A percentile compares a stretch with the other conserved stretches of the same genome.
Evolutionary conservation across 2,113 vertebrate genomes (phyloP).

Genomic region (Dromiciops gliroides): DNA sequence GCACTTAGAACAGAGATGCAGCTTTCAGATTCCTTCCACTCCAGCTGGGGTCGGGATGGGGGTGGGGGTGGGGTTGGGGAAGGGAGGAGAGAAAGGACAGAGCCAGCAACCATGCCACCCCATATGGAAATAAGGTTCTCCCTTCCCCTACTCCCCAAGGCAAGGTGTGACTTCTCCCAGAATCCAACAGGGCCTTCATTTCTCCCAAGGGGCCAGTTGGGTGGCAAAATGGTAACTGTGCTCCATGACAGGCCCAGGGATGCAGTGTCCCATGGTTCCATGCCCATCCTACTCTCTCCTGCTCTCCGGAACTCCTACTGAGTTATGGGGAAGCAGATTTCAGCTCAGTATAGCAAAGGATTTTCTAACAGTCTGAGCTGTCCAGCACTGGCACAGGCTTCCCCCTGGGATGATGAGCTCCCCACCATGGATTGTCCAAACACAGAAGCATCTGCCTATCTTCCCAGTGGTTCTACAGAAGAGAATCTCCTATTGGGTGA

Average conservation of each 20-base stretch:
- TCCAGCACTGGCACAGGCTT: not conserved
- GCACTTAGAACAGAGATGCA: not conserved
- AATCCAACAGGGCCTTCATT: not conserved
- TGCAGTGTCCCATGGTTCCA: not conserved
- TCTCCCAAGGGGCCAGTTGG: not conserved
- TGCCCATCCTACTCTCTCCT: not conserved
- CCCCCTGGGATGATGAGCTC: not conserved
- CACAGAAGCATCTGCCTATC: not conserved
- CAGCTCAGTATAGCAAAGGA: not conserved
- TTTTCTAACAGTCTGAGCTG: not conserved
- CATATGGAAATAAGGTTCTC: fast-evolving
- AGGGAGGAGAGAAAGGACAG: no score
- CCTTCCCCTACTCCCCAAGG: fast-evolving
- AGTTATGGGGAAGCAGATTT: not conserved
- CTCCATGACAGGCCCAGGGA: not conserved
- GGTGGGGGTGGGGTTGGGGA: no score
- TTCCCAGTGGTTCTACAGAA: not conserved
- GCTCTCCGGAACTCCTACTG: not conserved
- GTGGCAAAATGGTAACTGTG: not conserved
- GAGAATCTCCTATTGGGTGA: not conserved
- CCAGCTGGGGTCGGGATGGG: not conserved
- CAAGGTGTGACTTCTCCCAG: not conserved
- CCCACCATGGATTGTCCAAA: not conserved
- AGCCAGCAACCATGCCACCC: not conserved
- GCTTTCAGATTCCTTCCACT: not conserved